Evolutionary conservation across 2,797 vertebrate species (phyloP).

Genomic region (Hydrolagus colliei): DNA sequence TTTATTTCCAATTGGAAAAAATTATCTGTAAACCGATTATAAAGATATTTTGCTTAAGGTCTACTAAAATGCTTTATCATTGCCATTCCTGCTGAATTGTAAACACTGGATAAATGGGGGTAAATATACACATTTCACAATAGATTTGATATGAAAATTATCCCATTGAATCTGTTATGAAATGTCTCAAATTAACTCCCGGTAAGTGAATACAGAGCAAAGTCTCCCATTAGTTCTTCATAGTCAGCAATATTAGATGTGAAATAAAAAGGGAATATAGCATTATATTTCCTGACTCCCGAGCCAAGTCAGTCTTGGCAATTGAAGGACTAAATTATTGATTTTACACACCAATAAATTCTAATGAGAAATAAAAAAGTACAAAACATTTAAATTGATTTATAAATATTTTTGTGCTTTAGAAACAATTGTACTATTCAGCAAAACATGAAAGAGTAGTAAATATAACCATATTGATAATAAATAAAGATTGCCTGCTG

Average conservation of each 20-base stretch:
- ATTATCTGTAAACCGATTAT: neutral
- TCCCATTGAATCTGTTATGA: no score
- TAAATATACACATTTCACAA: no score
- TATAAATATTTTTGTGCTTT: slow-evolving; percentile 83
- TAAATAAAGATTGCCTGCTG: slow-evolving; percentile 32
- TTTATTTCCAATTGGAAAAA: no score
- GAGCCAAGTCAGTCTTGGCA: slow-evolving; percentile 77
- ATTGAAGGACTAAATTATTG: slow-evolving; percentile 84
- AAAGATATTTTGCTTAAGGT: slow-evolving; percentile 11
- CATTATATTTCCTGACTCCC: slow-evolving; percentile 81
- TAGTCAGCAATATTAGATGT: slow-evolving; percentile 84
- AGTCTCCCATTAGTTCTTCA: slow-evolving; percentile 62
- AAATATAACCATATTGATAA: slow-evolving; percentile 31
- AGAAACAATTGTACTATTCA: slow-evolving; percentile 75
- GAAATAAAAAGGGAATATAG: slow-evolving; percentile 77
- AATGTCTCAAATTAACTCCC: no score
- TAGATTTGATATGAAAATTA: no score
- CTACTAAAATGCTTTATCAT: neutral
- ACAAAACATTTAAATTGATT: slow-evolving; percentile 80
- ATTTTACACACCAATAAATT: slow-evolving; percentile 83
- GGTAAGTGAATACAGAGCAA: slow-evolving; percentile 20
- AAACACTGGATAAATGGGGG: neutral
- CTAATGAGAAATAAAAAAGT: slow-evolving; percentile 85
- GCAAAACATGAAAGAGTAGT: slow-evolving; percentile 31
- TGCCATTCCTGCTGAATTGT: neutral